Conservation (phyloP, 2,888 invertebrate genomes). For the Limenitis camilla region DNA sequence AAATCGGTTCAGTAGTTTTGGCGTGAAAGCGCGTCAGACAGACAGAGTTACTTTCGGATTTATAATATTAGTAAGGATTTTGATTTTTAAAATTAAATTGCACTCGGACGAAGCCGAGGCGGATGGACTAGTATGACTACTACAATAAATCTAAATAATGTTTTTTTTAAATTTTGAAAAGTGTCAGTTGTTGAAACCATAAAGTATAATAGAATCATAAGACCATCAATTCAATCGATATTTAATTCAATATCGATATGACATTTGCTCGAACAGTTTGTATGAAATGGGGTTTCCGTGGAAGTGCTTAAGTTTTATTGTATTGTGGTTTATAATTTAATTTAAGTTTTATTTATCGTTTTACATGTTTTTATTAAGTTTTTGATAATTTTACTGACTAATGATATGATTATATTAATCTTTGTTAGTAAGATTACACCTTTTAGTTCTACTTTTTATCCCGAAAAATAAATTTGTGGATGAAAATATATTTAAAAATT, state of each 20-base stretch:
- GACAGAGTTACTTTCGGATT: too few relatives aligned
- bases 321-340: background rate
- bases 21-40: too few relatives aligned
- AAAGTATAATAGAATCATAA: slow-evolving; percentile 14
- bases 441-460: too few relatives aligned
- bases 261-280: slow-evolving; percentile 28
- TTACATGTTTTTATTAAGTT: background rate
- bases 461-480: too few relatives aligned
- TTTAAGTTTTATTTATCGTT: background rate
- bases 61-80: too few relatives aligned
- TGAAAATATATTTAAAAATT: slow-evolving; percentile 1
- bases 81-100: too few relatives aligned
- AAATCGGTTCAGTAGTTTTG: too few relatives aligned
- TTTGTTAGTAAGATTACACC: too few relatives aligned
- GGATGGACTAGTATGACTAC: background rate
- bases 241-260: slow-evolving; percentile 57
- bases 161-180: background rate
- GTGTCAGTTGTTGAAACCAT: slow-evolving; percentile 17
- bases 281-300: slow-evolving; percentile 29
- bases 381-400: too few relatives aligned
- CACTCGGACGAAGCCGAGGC: too few relatives aligned
- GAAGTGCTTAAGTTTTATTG: slow-evolving; percentile 11
- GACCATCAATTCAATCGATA: slow-evolving; percentile 21
- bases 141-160: background rate
- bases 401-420: too few relatives aligned